These are phyloP conservation scores for Trichacis sp. DNA, from an alignment of 2,888 invertebrate genomes.

Conservation along the genomic window DNA sequence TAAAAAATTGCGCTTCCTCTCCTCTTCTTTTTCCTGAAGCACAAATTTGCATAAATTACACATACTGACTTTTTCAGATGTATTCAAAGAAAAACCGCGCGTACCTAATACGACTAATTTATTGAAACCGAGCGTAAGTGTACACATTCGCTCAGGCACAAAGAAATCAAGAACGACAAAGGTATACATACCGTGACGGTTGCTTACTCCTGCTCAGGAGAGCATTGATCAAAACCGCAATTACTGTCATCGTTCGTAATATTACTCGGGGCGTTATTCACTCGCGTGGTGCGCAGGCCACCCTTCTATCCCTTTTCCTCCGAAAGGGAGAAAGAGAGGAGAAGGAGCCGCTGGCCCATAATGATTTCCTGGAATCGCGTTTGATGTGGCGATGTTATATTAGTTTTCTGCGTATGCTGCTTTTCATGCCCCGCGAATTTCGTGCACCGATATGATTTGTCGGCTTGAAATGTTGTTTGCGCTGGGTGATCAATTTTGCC, in stretches of 20 bases:
- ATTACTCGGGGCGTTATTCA: constrained; percentile 64
- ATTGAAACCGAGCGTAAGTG: no score
- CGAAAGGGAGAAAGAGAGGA: background rate
- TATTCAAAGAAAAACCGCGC: no score
- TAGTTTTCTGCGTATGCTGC: constrained; percentile 54
- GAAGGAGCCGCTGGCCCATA: constrained; percentile 40
- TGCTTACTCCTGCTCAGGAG: constrained; percentile 57
- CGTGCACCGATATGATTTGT: constrained; percentile 13
- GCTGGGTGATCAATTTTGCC: no score
- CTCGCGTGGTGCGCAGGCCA: constrained; percentile 28
- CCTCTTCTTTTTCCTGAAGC: no score
- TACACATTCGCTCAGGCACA: background rate
- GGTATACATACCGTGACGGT: constrained; percentile 53
- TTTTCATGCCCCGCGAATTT: constrained; percentile 43
- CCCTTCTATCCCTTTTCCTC: constrained; percentile 2
- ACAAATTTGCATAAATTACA: no score
- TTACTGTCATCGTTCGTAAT: constrained; percentile 64
- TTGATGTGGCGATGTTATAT: constrained; percentile 57
- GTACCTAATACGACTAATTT: no score
- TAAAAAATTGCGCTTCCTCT: no score
- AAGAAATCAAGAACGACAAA: constrained; percentile 14
- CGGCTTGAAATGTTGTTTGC: no score
- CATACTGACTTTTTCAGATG: no score
- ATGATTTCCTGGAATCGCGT: constrained; percentile 57
- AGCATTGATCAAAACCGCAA: constrained; percentile 67